Evolutionary conservation across 2,113 vertebrate species (phyloP).

Genomic region (Coryphaenoides rupestris): DNA sequence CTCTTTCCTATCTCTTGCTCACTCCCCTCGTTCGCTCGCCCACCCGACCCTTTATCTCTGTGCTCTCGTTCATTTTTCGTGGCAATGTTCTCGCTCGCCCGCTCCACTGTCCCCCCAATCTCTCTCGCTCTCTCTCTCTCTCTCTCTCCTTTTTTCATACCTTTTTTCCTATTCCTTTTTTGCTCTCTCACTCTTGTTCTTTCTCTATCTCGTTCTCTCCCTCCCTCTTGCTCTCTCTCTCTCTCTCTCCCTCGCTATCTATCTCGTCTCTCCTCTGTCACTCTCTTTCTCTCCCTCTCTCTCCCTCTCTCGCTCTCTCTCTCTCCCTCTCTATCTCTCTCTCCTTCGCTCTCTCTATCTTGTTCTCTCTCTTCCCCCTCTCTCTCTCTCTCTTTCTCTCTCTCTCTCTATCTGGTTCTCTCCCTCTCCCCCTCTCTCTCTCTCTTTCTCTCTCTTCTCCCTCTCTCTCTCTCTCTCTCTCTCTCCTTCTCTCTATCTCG

Average conservation of each 20-base stretch:
- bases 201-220: conserved; percentile 25
- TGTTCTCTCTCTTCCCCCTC: conserved; percentile 1
- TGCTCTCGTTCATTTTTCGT: conserved; percentile 12
- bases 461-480: conserved; percentile 11
- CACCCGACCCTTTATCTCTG: conserved; percentile 16
- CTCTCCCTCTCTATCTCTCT: conserved; percentile 25
- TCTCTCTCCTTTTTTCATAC: conserved; percentile 8
- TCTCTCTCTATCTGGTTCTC: no score
- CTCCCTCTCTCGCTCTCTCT: conserved; percentile 29
- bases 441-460: conserved; percentile 9
- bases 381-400: conserved; percentile 26
- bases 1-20: conserved; percentile 13
- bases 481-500: conserved; percentile 4
- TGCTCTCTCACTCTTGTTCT: not conserved
- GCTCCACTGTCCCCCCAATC: not conserved
- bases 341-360: conserved; percentile 8
- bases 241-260: conserved; percentile 6
- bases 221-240: conserved; percentile 23
- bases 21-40: conserved; percentile 18
- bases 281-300: not conserved
- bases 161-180: conserved; percentile 21
- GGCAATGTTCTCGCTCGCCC: no score
- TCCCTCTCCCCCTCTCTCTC: conserved; percentile 34
- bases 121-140: conserved; percentile 21
- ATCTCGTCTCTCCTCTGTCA: conserved; percentile 2